Evolutionary conservation across 2,888 invertebrate genomes (phyloP).

Genomic region (Napeogenes sylphis): DNA sequence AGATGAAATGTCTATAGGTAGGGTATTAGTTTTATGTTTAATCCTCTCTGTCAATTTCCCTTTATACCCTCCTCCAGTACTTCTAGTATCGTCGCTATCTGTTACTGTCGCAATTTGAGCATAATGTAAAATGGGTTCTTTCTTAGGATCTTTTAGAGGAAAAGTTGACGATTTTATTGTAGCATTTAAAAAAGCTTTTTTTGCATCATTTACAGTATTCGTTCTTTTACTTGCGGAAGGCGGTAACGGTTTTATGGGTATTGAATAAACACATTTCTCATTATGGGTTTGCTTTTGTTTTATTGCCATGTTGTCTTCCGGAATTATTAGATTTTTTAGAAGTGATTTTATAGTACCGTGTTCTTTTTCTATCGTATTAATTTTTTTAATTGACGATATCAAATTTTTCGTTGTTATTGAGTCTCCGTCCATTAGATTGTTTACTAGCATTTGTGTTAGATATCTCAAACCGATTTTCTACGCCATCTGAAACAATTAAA

Average conservation of each 20-base stretch:
- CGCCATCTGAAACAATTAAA: slow-evolving; percentile 69
- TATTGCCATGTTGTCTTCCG: slow-evolving; percentile 66
- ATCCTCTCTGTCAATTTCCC: slow-evolving; percentile 33
- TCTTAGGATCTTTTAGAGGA: slow-evolving; percentile 34
- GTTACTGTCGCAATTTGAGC: slow-evolving; percentile 67
- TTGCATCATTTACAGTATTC: slow-evolving; percentile 61
- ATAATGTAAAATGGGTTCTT: slow-evolving; percentile 56
- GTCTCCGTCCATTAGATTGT: slow-evolving; percentile 66
- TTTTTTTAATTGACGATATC: slow-evolving; percentile 59
- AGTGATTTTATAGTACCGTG: slow-evolving; percentile 63
- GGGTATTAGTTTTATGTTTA: slow-evolving; percentile 40
- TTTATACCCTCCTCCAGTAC: slow-evolving; percentile 66
- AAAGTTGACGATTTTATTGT: slow-evolving; percentile 43
- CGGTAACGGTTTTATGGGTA: slow-evolving; percentile 55
- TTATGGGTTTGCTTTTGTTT: slow-evolving; percentile 59
- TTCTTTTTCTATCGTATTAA: slow-evolving; percentile 55
- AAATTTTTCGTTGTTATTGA: slow-evolving; percentile 57
- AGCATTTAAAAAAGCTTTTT: slow-evolving; percentile 63
- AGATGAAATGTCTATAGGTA: slow-evolving; percentile 41
- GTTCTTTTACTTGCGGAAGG: slow-evolving; percentile 50
- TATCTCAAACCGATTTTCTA: slow-evolving; percentile 57
- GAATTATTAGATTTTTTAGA: slow-evolving; percentile 62
- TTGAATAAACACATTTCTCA: slow-evolving; percentile 60
- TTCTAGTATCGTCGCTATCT: slow-evolving; percentile 65
- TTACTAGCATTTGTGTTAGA: slow-evolving; percentile 62